Evolutionary conservation across 2,797 vertebrate genomes (phyloP), one percentile per base, ranked within the genome.

Genomic region (Ataeniobius toweri): DNA sequence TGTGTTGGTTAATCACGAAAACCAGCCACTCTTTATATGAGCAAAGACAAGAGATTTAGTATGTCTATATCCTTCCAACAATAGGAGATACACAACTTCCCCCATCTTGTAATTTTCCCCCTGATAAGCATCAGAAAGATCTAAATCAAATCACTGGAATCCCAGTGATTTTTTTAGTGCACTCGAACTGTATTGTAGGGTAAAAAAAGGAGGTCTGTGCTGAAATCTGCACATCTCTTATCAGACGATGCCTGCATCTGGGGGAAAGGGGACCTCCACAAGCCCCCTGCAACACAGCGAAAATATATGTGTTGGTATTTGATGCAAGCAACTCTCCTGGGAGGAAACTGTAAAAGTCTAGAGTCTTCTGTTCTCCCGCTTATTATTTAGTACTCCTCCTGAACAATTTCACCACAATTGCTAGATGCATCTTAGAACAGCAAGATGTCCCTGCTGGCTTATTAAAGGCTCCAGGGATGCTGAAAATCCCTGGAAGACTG

Each of bases 201-300:
- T 73, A 44, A 75, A 79, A 79, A 80, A 76, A 7, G 10, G 59
- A 68, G 73, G 77, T 5, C 28, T 76, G 59, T 55, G 67, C 18
- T 8, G 68, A 67, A 73, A 73, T 73, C 59, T 79, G 80, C 80
- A 87, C 86, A 93, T 91, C 89, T 91, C 91, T 89, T 89, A 86
- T 92, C 88, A 89, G 87, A 89, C 90, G 88, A 76, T 78, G 69
- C 28, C 80, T 90, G 85, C 77, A 78, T 85, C 79, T 80, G 83
- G 48, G 63, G 63, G 74, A 71, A 26, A 31, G 41, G 28, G 75
- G 65, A 81, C 85, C 76, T 82, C 78, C 67, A 3, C 14, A 70
- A 67, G 81, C 67, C 44, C 75, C 76, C 73, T 13, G 51, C 44
- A 71, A 77, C 74, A 58, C 74, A 31, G 69, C 76, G 63, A 80